These are phyloP conservation scores for Micromussa lordhowensis DNA, from an alignment of 92 coral and sea anemone species.

Conservation along the genomic window DNA sequence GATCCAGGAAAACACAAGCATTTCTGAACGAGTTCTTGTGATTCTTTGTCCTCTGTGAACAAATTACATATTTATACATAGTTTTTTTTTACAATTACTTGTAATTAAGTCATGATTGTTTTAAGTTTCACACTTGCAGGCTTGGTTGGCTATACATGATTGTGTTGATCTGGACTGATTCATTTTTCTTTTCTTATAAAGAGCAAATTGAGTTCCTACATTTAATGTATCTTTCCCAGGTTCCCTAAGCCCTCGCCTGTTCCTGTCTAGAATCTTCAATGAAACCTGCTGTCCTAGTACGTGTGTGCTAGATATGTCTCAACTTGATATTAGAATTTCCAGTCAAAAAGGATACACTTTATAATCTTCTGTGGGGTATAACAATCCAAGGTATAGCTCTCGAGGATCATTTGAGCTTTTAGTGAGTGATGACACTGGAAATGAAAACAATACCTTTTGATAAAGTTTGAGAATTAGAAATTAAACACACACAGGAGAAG, in stretches of 20 bases:
- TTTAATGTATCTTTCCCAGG: not conserved
- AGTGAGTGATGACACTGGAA: slow-evolving; percentile 91
- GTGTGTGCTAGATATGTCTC: not conserved
- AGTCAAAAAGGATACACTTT: slow-evolving; percentile 94
- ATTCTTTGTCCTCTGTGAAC: too few relatives aligned
- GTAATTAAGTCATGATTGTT: too few relatives aligned
- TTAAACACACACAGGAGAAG: too few relatives aligned
- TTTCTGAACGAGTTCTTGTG: too few relatives aligned
- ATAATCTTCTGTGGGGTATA: slow-evolving; percentile 97
- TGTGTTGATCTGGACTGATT: not conserved
- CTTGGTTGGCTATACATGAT: not conserved
- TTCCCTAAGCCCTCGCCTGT: not conserved
- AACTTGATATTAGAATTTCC: not conserved
- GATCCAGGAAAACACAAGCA: too few relatives aligned
- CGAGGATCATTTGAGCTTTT: slow-evolving; percentile 99
- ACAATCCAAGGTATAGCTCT: slow-evolving; percentile 92
- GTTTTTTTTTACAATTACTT: too few relatives aligned
- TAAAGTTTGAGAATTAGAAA: not conserved
- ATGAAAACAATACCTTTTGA: too few relatives aligned
- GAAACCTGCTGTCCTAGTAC: not conserved
- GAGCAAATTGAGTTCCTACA: too few relatives aligned
- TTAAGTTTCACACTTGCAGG: too few relatives aligned
- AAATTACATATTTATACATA: too few relatives aligned
- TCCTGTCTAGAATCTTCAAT: not conserved
- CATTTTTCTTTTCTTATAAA: too few relatives aligned